Percentiles rank a stretch among this genome's conserved stretches.
phyloP scores from a whole-genome alignment of 2,888 invertebrate species.

The Stenichneumon culpator region DNA sequence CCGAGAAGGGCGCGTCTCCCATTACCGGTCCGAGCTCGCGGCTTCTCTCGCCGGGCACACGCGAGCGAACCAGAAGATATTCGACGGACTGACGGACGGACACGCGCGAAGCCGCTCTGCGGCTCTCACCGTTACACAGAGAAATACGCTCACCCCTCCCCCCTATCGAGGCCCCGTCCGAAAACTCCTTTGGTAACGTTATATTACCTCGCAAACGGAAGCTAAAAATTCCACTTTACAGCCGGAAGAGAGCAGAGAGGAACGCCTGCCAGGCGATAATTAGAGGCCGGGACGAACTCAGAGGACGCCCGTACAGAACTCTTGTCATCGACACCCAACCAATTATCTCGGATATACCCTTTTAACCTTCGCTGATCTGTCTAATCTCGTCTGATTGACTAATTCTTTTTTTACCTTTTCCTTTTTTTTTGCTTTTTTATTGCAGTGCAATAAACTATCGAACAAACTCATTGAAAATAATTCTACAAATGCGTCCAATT shows the following conservation, averaged over 20 bases:
- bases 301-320: background rate
- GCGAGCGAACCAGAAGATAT: slow-evolving; percentile 8
- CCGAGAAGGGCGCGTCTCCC: slow-evolving; percentile 55
- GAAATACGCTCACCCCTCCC: background rate
- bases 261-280: background rate
- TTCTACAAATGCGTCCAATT: too few species aligned
- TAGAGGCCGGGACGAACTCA: background rate
- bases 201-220: slow-evolving; percentile 20
- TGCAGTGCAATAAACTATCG: too few species aligned
- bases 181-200: slow-evolving; percentile 28
- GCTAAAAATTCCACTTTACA: slow-evolving; percentile 7
- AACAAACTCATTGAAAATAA: too few species aligned
- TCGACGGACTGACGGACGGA: slow-evolving; percentile 18
- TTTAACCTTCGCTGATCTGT: background rate
- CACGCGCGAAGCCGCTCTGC: background rate
- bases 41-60: slow-evolving; percentile 10
- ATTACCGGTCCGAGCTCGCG: slow-evolving; percentile 37
- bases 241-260: background rate
- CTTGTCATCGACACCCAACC: slow-evolving; percentile 21
- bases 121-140: slow-evolving; percentile 13
- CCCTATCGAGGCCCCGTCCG: background rate
- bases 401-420: too few species aligned
- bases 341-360: background rate
- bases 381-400: background rate
- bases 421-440: too few species aligned